Percentiles rank a stretch among this genome's conserved stretches.
phyloP scores from a whole-genome alignment of 2,888 invertebrate species.

The Drosophila cyrtoloma region DNA sequence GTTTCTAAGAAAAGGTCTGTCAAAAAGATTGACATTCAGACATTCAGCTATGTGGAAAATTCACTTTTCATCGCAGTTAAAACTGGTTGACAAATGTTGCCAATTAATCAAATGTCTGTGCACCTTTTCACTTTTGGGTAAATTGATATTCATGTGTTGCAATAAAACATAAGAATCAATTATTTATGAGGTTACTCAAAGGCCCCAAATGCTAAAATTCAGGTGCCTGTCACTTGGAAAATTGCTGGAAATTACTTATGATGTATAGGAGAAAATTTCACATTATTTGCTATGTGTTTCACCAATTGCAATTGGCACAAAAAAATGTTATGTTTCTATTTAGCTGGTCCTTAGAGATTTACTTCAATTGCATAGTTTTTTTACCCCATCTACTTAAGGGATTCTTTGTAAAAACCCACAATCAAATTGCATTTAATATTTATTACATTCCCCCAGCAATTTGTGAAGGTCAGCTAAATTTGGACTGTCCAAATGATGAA shows the following conservation, averaged over 20 bases:
- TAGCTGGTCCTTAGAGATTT: neutral
- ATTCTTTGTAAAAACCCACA: constrained; percentile 42
- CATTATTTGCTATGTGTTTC: constrained; percentile 31
- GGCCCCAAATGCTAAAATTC: neutral
- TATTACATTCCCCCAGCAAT: constrained; percentile 44
- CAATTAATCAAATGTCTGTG: constrained; percentile 46
- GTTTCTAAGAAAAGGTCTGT: constrained; percentile 8
- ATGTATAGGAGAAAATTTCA: constrained; percentile 42
- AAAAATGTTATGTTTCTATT: neutral
- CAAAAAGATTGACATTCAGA: constrained; percentile 32
- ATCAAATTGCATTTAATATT: constrained; percentile 76
- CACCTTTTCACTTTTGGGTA: constrained; percentile 4
- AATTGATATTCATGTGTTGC: constrained; percentile 38
- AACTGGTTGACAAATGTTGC: constrained; percentile 34
- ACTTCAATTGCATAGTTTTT: constrained; percentile 16
- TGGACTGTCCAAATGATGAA: constrained; percentile 3
- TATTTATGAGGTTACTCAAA: constrained; percentile 16
- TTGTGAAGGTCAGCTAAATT: constrained; percentile 7
- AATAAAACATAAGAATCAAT: neutral
- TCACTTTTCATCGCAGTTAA: constrained; percentile 10
- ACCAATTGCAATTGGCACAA: constrained; percentile 23
- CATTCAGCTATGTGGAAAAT: constrained; percentile 4
- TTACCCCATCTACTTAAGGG: neutral
- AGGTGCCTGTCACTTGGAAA: constrained; percentile 45
- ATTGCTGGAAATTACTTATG: constrained; percentile 67